phyloP scores from a whole-genome alignment of 1,140 invertebrate species.

The Triops longicaudatus region DNA sequence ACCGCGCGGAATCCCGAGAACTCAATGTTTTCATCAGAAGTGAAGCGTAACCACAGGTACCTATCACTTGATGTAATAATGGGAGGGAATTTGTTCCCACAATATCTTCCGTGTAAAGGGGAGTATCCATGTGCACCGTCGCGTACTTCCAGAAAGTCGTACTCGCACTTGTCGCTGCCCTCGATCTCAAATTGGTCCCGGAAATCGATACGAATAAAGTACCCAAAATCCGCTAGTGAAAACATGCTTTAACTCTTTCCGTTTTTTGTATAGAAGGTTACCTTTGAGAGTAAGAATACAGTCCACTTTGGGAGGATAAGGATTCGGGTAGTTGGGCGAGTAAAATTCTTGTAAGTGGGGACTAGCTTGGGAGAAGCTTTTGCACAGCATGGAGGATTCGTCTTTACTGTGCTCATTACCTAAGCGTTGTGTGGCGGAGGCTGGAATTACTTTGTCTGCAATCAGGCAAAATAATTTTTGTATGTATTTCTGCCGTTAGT shows the following conservation, averaged over 20 bases:
- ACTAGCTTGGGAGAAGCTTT: conserved; percentile 50
- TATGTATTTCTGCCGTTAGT: not conserved
- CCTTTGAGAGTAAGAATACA: conserved; percentile 60
- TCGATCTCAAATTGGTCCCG: conserved; percentile 71
- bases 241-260: conserved; percentile 31
- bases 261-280: conserved; percentile 37
- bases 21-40: conserved; percentile 74
- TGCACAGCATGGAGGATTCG: conserved; percentile 36
- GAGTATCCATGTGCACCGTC: conserved; percentile 80
- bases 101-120: conserved; percentile 56
- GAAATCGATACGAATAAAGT: conserved; percentile 69
- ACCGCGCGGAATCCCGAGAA: conserved; percentile 72
- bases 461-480: not conserved
- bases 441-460: conserved; percentile 1
- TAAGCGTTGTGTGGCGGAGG: not conserved
- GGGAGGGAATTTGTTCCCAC: conserved; percentile 66
- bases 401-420: not conserved
- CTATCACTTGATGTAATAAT: conserved; percentile 63
- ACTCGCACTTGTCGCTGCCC: conserved; percentile 60
- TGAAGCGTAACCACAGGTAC: conserved; percentile 74
- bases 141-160: conserved; percentile 73
- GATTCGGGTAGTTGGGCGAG: conserved; percentile 59
- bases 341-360: conserved; percentile 54
- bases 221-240: conserved; percentile 60
- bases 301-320: conserved; percentile 60